Evolutionary conservation across 2,113 vertebrate species (phyloP), one percentile per base, ranked within the genome.

Genomic region (Tamias sibiricus): DNA sequence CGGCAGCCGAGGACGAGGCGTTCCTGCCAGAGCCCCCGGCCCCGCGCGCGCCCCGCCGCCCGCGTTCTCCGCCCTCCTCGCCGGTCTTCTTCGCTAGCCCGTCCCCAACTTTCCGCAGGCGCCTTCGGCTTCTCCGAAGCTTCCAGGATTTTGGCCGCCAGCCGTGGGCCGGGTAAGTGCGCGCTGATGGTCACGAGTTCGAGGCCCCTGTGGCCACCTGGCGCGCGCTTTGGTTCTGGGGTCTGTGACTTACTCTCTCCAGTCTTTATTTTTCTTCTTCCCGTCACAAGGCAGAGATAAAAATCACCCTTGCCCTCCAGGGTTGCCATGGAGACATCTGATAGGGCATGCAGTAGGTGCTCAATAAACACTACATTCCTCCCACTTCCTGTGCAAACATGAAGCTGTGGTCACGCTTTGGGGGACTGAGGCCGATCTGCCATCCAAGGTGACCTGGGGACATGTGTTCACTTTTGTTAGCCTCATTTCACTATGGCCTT

Each of bases 101-200:
- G 54, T 96, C 98, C 69, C 95, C 96, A 26, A 97, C 96, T 94
- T 80, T 96, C 40, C 95, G 82, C 96, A 74, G 95, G 59, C 96
- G 97, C 64, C 89, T 97, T 42, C 88, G 95, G 89, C 82, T 96
- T 32, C 90, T 96, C 30, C 97, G 96, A 37, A 32, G 74, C 57
- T 35, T 74, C n/a, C 92, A 96, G 90, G 96, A 97, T 40, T 69
- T 83, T 7, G 47, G 94, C 77, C 97, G 96, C 59, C 97, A 77
- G 52, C 62, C 90, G 8, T 94, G 95, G 92, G 77, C 95, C 6
- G 62, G 97, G 97, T 98, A 87, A 98, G 97, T 95, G 92, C 19
- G 54, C 40, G 17, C n/a, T 8, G 6, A 40, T 2, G 66, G 72
- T 59, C 17, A 32, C 16, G 82, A 66, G 80, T 95, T 95, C 96